A percentile compares a stretch with the other conserved stretches of the same genome.
Conservation (phyloP, 2,113 vertebrate species). For the Heptranchias perlo region DNA sequence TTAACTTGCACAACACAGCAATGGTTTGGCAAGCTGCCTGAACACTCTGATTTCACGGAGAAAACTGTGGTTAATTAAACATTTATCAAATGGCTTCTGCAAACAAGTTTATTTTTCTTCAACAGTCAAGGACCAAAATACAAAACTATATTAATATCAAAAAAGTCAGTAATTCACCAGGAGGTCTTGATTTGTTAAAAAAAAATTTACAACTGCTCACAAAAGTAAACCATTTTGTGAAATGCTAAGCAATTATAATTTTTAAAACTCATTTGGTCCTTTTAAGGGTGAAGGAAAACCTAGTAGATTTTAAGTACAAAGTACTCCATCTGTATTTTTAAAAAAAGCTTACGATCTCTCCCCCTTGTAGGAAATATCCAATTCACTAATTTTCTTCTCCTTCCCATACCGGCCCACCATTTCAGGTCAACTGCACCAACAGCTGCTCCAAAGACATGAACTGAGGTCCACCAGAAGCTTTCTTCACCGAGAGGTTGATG, state of each 20-base stretch:
- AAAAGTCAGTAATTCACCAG: neutral
- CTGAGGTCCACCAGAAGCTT: no score
- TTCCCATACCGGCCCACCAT: no score
- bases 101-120: neutral
- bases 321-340: no score
- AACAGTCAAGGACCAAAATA: neutral
- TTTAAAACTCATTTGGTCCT: neutral
- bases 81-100: neutral
- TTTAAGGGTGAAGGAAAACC: neutral
- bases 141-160: neutral
- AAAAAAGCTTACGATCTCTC: no score
- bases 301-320: no score
- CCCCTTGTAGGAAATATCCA: no score
- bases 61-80: neutral
- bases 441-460: no score
- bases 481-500: no score
- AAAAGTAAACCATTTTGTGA: neutral
- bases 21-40: neutral
- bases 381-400: no score
- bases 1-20: neutral
- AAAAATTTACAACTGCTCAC: neutral
- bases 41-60: neutral
- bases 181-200: neutral
- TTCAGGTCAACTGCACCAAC: no score
- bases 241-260: neutral